Evolutionary conservation across 2,797 vertebrate species (phyloP).

Genomic region (Lemur catta): DNA sequence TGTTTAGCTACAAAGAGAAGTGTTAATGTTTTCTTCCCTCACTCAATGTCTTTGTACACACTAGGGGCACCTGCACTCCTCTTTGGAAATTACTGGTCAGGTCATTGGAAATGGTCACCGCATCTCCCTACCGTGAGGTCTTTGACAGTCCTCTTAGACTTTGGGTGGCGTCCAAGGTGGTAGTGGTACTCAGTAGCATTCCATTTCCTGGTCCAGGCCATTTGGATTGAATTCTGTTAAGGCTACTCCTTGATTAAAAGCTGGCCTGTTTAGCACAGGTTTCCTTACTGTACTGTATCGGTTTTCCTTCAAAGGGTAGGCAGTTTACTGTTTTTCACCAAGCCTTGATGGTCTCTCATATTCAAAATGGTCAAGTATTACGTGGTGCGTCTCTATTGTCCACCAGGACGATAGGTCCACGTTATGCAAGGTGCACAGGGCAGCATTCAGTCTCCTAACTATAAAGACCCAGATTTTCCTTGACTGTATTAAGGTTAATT

Average conservation of each 20-base stretch:
- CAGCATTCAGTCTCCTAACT: not conserved
- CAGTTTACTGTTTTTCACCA: not conserved
- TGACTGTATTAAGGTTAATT: not conserved
- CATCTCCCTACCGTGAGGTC: not conserved
- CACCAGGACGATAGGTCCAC: no score
- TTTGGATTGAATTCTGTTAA: not conserved
- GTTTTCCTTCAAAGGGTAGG: not conserved
- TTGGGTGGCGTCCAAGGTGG: not conserved
- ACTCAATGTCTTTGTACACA: not conserved
- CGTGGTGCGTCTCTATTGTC: not conserved
- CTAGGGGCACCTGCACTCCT: not conserved
- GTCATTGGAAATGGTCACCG: not conserved
- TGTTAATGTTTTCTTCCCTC: not conserved
- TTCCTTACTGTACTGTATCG: not conserved
- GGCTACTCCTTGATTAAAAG: not conserved
- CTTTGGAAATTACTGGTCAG: not conserved
- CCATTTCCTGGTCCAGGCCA: not conserved
- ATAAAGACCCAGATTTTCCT: not conserved
- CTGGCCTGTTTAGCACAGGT: not conserved
- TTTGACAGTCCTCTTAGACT: not conserved
- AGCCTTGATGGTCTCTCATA: not conserved
- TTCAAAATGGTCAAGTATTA: not conserved
- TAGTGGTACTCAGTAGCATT: not conserved
- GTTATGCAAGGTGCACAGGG: not conserved
- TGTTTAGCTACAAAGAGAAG: not conserved